These are phyloP conservation scores for Epistrophella euchroma DNA, from an alignment of 2,888 invertebrate genomes.

Conservation along the genomic window DNA sequence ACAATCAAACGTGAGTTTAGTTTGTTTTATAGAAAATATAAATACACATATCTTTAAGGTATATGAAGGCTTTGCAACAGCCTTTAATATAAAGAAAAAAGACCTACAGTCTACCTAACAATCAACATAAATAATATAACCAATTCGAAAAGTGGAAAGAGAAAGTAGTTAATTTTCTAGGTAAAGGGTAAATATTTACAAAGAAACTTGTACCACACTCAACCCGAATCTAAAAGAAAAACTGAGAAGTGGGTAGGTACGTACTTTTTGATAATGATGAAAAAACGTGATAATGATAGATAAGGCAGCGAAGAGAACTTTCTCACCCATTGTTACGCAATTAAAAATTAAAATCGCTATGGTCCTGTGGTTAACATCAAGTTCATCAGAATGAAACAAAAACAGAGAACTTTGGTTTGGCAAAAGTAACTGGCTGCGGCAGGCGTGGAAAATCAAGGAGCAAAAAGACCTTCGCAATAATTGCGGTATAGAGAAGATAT, in stretches of 20 bases:
- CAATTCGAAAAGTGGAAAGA: background rate
- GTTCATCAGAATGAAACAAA: background rate
- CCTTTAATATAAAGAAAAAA: too few species aligned
- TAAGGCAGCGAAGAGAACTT: background rate
- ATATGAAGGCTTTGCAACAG: background rate
- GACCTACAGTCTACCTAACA: too few species aligned
- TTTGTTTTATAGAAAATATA: constrained; percentile 6
- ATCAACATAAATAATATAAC: background rate
- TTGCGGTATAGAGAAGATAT: background rate
- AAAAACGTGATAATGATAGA: constrained; percentile 12
- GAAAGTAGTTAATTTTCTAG: background rate
- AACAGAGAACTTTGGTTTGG: background rate
- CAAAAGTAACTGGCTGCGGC: background rate
- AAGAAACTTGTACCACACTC: background rate
- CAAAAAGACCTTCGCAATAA: background rate
- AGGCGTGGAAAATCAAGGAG: background rate
- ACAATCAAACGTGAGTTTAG: background rate
- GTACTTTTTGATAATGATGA: background rate
- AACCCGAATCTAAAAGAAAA: background rate
- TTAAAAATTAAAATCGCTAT: constrained; percentile 7
- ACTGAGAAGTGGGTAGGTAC: background rate
- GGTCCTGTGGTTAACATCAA: constrained; percentile 14
- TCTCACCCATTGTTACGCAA: background rate
- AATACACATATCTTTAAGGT: background rate
- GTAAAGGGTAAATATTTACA: background rate